A percentile compares a stretch with the other conserved stretches of the same genome.
These are phyloP conservation scores for Vanessa cardui DNA, from an alignment of 2,888 invertebrate genomes.

Conservation along the genomic window DNA sequence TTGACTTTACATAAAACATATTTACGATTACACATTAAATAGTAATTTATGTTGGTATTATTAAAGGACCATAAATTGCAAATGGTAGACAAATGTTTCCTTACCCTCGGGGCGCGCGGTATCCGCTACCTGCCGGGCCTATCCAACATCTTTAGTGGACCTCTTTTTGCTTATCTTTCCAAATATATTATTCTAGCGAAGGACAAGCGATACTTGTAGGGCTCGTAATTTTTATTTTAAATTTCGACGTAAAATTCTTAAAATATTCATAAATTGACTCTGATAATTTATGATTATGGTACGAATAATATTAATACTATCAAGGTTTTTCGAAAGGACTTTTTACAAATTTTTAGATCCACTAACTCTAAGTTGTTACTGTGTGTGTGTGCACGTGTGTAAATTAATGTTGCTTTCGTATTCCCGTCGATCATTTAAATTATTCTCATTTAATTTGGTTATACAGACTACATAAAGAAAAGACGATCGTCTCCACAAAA, in stretches of 20 bases:
- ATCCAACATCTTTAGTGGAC: constrained; percentile 43
- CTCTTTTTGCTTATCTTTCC: constrained; percentile 63
- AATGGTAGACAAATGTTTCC: constrained; percentile 24
- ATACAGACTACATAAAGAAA: no score
- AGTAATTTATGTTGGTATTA: background rate
- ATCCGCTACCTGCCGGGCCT: constrained; percentile 30
- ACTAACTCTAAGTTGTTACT: no score
- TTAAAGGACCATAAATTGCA: constrained; percentile 6
- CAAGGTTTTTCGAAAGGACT: no score
- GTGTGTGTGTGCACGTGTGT: no score
- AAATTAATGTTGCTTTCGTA: no score
- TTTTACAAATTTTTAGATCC: no score
- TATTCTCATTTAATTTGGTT: no score
- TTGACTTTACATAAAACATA: no score
- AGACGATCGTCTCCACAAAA: no score
- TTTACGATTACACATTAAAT: constrained; percentile 1
- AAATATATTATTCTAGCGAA: constrained; percentile 41
- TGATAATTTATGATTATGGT: no score
- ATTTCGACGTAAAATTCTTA: background rate
- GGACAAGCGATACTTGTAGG: constrained; percentile 28
- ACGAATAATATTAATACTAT: no score
- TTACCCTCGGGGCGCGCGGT: constrained; percentile 14
- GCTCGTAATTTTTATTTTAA: constrained; percentile 33
- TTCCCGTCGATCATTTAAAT: no score
- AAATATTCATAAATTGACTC: background rate